Percentiles rank a stretch among this genome's conserved stretches.
These are phyloP conservation scores for Phodopus roborovskii DNA, from an alignment of 2,113 vertebrate genomes.

Conservation along the genomic window DNA sequence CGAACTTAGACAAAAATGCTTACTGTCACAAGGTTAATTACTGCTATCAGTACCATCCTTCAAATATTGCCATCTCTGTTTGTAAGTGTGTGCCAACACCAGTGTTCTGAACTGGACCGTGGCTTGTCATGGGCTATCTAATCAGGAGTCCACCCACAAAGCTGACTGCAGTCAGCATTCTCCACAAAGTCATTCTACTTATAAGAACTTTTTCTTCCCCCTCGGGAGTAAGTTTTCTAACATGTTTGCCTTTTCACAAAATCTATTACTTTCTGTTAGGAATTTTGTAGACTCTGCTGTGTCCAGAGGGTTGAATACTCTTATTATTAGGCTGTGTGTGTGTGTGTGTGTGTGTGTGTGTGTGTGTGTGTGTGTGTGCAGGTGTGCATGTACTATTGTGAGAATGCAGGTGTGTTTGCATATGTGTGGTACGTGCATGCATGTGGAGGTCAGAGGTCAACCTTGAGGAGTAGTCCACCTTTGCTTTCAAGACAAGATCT, in stretches of 20 bases:
- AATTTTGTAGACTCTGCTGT: neutral
- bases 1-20: neutral
- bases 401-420: neutral
- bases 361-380: neutral
- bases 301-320: neutral
- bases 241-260: slow-evolving; percentile 6
- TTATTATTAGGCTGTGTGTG: neutral
- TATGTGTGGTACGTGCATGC: neutral
- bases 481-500: neutral
- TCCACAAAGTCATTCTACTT: neutral
- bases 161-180: neutral
- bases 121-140: neutral
- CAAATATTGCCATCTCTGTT: neutral
- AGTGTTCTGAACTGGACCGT: neutral
- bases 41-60: neutral
- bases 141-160: neutral
- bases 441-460: neutral
- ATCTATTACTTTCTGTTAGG: neutral
- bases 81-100: neutral
- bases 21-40: neutral
- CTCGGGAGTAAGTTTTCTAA: slow-evolving; percentile 15
- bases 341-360: too few species aligned
- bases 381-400: neutral
- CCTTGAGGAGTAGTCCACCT: neutral
- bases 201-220: neutral